These are phyloP conservation scores for Patella caerulea DNA, from an alignment of 2,888 invertebrate genomes.

Conservation along the genomic window DNA sequence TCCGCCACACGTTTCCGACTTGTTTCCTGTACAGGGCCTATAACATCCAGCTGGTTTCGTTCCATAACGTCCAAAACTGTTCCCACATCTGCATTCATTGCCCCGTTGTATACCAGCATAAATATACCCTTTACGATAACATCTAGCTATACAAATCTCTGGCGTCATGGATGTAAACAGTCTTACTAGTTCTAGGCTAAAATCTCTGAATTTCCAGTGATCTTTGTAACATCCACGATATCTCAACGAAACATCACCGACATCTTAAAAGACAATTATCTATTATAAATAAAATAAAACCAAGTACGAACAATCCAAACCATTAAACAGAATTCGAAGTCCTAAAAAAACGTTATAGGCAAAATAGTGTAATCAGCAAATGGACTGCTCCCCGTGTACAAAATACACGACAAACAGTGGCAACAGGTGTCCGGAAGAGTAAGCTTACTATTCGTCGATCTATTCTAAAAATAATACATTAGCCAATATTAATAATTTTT, in stretches of 20 bases:
- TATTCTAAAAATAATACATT: no score
- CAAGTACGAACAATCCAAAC: no score
- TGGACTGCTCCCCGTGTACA: no score
- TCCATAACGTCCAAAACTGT: conserved; percentile 65
- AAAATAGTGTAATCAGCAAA: no score
- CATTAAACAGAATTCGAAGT: no score
- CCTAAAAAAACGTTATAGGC: no score
- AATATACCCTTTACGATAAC: conserved; percentile 79
- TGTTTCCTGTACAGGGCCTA: conserved; percentile 16
- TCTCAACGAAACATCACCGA: neutral
- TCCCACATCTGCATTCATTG: conserved; percentile 95
- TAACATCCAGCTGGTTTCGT: neutral
- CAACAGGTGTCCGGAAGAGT: no score
- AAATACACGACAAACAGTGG: no score
- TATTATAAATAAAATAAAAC: no score
- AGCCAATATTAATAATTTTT: no score
- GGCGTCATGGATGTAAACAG: conserved; percentile 13
- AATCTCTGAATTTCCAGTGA: conserved; percentile 16
- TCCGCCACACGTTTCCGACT: conserved; percentile 14
- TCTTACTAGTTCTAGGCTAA: neutral
- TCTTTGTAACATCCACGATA: conserved; percentile 15
- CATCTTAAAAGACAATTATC: neutral
- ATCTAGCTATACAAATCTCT: conserved; percentile 19
- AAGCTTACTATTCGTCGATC: no score
- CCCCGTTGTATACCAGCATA: conserved; percentile 81